Percentiles rank a stretch among this genome's conserved stretches.
Evolutionary conservation across 2,888 invertebrate genomes (phyloP).

Genomic region (Oscheius myriophilus): DNA sequence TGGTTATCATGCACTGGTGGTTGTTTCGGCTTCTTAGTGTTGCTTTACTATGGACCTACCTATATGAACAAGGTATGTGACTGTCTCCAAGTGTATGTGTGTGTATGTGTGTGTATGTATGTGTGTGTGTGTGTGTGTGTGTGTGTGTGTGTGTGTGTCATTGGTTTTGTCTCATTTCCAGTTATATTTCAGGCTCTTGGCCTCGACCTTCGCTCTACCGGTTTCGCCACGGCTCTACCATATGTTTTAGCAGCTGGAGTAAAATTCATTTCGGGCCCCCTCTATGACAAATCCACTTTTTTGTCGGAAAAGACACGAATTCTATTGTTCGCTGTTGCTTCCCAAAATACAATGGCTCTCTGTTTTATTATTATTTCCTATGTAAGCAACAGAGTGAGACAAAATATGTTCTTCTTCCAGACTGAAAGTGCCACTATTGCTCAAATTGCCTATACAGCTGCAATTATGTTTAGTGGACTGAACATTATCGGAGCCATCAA

Average conservation of each 20-base stretch:
- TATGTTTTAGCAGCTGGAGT: constrained; percentile 38
- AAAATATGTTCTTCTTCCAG: constrained; percentile 32
- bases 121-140: too few relatives aligned
- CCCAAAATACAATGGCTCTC: constrained; percentile 52
- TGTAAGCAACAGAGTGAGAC: constrained; percentile 26
- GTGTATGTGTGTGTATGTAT: too few relatives aligned
- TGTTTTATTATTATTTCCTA: constrained; percentile 51
- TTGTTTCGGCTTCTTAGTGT: constrained; percentile 50
- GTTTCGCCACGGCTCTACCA: constrained; percentile 43
- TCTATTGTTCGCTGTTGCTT: constrained; percentile 51
- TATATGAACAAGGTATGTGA: constrained; percentile 44
- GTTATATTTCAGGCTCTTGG: constrained; percentile 40
- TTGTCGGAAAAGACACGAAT: constrained; percentile 44
- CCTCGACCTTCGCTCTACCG: constrained; percentile 42
- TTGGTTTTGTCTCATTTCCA: too few relatives aligned
- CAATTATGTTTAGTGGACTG: constrained; percentile 53
- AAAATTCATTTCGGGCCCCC: constrained; percentile 40
- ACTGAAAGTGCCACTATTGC: constrained; percentile 41
- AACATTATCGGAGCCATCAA: constrained; percentile 60
- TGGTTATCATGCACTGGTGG: constrained; percentile 43
- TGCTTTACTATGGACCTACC: constrained; percentile 53
- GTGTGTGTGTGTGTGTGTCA: too few relatives aligned
- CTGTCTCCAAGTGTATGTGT: background rate
- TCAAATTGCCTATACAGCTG: constrained; percentile 56
- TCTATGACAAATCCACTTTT: constrained; percentile 41